These are phyloP conservation scores for Tupiocoris notatus DNA, from an alignment of 2,888 invertebrate species.

Conservation along the genomic window DNA sequence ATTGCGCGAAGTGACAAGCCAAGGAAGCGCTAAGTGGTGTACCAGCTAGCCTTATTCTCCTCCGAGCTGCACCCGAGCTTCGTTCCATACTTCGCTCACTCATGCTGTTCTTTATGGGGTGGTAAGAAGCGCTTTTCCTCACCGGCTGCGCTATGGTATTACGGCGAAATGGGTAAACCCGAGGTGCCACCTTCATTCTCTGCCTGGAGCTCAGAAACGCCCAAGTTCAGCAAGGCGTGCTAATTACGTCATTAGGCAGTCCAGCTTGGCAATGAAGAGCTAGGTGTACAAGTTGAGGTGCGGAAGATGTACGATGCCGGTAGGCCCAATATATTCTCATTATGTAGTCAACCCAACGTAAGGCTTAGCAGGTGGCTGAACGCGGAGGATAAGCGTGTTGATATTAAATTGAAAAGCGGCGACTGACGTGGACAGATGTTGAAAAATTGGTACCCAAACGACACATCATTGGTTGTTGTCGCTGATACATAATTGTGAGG, in stretches of 20 bases:
- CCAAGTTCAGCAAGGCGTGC: conserved; percentile 6
- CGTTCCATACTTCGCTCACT: background rate
- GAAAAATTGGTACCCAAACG: too few species aligned
- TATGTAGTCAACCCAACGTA: background rate
- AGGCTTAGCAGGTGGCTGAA: background rate
- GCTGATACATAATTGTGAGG: too few species aligned
- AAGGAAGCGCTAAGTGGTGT: background rate
- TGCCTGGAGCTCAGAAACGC: conserved; percentile 1
- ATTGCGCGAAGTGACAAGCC: background rate
- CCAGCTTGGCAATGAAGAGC: conserved; percentile 3
- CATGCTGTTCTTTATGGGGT: background rate
- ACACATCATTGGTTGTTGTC: too few species aligned
- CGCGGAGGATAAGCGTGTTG: too few species aligned
- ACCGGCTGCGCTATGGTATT: background rate
- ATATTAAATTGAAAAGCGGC: too few species aligned
- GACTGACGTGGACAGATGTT: too few species aligned
- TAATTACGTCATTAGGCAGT: conserved; percentile 30
- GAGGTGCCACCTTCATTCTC: background rate
- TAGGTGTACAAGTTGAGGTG: background rate
- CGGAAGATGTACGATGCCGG: background rate
- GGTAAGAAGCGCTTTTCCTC: background rate
- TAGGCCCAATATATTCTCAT: conserved; percentile 29
- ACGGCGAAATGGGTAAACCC: conserved; percentile 2
- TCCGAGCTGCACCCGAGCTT: background rate
- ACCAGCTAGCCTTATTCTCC: background rate